These are phyloP conservation scores for Heliconius congener DNA, from an alignment of 1,140 invertebrate genomes.

Conservation along the genomic window DNA sequence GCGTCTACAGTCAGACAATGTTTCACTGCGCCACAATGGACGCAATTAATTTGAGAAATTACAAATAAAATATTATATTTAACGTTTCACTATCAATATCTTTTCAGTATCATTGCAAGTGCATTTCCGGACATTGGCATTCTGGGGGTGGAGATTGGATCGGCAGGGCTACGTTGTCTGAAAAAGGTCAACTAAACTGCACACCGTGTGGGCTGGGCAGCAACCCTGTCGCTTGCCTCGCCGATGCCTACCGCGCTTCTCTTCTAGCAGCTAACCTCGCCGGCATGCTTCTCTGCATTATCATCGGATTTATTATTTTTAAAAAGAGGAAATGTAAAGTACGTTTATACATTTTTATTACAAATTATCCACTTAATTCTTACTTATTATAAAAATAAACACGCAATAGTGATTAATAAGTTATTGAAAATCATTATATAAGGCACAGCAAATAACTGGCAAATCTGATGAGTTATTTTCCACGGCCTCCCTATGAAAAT, in stretches of 20 bases:
- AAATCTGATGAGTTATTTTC: no score
- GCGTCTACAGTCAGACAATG: no score
- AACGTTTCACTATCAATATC: neutral
- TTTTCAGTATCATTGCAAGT: conserved; percentile 67
- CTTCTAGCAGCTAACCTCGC: conserved; percentile 87
- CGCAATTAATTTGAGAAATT: no score
- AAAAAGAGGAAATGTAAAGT: conserved; percentile 90
- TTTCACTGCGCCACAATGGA: no score
- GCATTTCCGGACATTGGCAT: conserved; percentile 63
- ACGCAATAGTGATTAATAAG: no score
- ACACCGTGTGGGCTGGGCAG: conserved; percentile 60
- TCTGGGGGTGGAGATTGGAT: conserved; percentile 54
- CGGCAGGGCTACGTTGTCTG: conserved; percentile 23
- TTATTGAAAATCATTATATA: no score
- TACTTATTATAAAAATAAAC: no score
- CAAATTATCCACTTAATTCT: no score
- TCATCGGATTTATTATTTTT: conserved; percentile 88
- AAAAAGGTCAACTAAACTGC: conserved; percentile 49
- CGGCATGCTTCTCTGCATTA: conserved; percentile 87
- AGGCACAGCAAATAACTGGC: no score
- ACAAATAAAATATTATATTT: neutral
- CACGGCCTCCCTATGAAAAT: no score
- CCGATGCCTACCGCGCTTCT: conserved; percentile 84
- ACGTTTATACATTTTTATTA: conserved; percentile 1
- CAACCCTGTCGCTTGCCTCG: conserved; percentile 61